phyloP scores from a whole-genome alignment of 2,888 invertebrate species.

The Pterobdella sp. region DNA sequence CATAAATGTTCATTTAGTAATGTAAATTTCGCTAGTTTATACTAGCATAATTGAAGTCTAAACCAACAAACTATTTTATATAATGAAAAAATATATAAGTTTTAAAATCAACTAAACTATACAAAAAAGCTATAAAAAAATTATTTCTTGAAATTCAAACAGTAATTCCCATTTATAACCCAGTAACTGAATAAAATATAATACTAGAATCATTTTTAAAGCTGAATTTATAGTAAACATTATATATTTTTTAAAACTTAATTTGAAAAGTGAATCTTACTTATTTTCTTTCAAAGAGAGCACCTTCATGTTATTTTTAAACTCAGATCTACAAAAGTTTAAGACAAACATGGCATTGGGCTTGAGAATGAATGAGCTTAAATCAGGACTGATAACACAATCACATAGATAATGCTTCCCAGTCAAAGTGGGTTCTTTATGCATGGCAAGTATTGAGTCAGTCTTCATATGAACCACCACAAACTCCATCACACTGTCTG shows the following conservation, averaged over 20 bases:
- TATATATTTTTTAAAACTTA: too few relatives aligned
- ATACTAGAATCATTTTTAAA: background rate
- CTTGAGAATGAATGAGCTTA: slow-evolving; percentile 39
- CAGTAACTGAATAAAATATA: background rate
- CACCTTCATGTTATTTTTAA: slow-evolving; percentile 38
- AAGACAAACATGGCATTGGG: slow-evolving; percentile 40
- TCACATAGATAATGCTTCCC: slow-evolving; percentile 39
- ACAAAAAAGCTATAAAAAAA: too few relatives aligned
- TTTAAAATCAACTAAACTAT: too few relatives aligned
- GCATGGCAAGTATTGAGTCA: slow-evolving; percentile 36
- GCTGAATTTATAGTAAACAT: too few relatives aligned
- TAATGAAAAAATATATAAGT: too few relatives aligned
- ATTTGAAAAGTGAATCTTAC: slow-evolving; percentile 7
- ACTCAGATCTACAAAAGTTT: slow-evolving; percentile 39
- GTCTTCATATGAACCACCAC: slow-evolving; percentile 40
- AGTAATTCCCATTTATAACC: too few relatives aligned
- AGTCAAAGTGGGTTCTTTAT: slow-evolving; percentile 35
- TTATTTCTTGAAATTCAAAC: too few relatives aligned
- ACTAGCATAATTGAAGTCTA: too few relatives aligned
- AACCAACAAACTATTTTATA: too few relatives aligned
- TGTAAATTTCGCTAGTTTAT: too few relatives aligned
- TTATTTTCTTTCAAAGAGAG: slow-evolving; percentile 37
- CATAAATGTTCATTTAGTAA: too few relatives aligned
- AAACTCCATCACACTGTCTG: slow-evolving; percentile 37
- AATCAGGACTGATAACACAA: slow-evolving; percentile 40